Base-by-base conservation (phyloP, 2,888 invertebrate species). In the Epinotia bilunana region DNA sequence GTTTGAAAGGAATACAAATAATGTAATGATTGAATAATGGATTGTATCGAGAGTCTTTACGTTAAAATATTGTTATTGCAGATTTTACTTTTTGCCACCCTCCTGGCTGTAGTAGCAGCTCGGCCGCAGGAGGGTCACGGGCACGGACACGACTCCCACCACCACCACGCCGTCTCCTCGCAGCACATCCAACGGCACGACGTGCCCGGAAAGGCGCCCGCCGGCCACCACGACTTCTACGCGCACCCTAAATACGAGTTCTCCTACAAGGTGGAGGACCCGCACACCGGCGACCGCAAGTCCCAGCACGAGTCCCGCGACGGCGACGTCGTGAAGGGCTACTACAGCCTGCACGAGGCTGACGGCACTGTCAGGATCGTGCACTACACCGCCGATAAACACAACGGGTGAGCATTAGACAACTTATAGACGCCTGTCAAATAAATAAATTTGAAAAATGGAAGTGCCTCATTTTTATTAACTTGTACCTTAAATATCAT, bases 261-360 rank as follows among this genome's bases (percentile, higher is more conserved):
- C 82, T 88, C 87, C 80, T 91, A 92, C 80, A 88, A 88, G 74
- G 91, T 92, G 39, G 83, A 87, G 80, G 91, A 91, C 80, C 86
- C 86, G 33, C 88, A 90, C 81, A 92, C 91, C 77, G 89, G 90
- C 62, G 91, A 92, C 82, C 82, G 82, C 79, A 89, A 90, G 81
- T 82, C 80, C 76, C 89, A 88, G 80, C 87, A 88, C 79, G 92
- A 92, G 79, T 77, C 80, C 70, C 81, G 85, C 53, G 89, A 90
- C 77, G 90, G 90, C 55, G 90, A 90, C 79, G 83, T 84, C 55
- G 89, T 90, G 28, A 87, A 90, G 78, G 90, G 90, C 18, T 77
- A 74, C 76, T 80, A 80, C 78, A 84, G 86, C 69, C 79, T 81
- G 76, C 80, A 79, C 57, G 79, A 81, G 64, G 77, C 81, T 16